phyloP scores from a whole-genome alignment of 2,113 vertebrate species.

The Pangasianodon gigas region DNA sequence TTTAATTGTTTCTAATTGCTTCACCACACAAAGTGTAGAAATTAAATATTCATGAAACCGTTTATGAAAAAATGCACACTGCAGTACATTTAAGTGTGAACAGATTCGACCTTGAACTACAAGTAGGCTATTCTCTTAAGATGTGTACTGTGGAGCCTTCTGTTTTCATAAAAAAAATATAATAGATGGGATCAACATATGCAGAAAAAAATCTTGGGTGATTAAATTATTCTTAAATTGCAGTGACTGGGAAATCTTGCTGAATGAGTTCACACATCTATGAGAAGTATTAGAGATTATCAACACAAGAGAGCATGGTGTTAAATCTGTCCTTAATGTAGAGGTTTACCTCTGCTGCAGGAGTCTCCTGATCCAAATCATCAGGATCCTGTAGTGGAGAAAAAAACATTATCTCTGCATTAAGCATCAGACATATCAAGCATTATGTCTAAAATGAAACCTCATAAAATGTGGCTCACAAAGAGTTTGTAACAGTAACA shows the following conservation, averaged over 20 bases:
- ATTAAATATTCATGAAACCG: neutral
- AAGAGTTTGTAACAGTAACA: neutral
- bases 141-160: too few species aligned
- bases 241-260: neutral
- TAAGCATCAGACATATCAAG: neutral
- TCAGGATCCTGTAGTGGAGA: constrained; percentile 78
- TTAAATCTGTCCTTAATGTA: neutral
- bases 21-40: neutral
- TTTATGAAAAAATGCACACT: neutral
- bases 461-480: neutral
- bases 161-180: neutral
- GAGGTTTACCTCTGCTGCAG: constrained; percentile 80
- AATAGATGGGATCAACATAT: neutral
- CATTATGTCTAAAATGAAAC: neutral
- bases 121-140: too few species aligned
- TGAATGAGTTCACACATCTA: neutral
- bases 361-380: constrained; percentile 85
- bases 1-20: neutral
- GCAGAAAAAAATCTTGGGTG: neutral
- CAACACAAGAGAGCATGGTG: neutral
- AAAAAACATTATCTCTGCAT: neutral
- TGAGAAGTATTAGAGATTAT: neutral
- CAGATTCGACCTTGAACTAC: neutral
- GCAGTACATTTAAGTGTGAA: neutral
- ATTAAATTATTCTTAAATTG: neutral